phyloP scores from a whole-genome alignment of 2,113 vertebrate genomes.

The Onychostoma macrolepis region DNA sequence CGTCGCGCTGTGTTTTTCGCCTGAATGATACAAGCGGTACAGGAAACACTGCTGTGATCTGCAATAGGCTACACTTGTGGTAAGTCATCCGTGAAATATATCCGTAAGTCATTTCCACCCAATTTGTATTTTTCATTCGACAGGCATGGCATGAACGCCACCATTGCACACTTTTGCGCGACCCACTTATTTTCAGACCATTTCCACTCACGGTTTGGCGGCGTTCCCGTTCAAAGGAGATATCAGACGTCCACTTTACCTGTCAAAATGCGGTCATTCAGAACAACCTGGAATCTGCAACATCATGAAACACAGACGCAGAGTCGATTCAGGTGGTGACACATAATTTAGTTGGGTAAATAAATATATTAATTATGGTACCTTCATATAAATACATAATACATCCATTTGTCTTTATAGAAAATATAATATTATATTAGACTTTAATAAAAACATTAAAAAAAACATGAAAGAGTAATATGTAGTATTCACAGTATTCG shows the following conservation, averaged over 20 bases:
- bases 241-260: background rate
- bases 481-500: background rate
- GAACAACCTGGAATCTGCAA: background rate
- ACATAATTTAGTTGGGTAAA: slow-evolving; percentile 24
- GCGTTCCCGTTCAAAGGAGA: too few relatives aligned
- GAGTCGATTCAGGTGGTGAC: background rate
- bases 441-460: too few relatives aligned
- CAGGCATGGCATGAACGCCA: background rate
- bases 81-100: background rate
- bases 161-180: background rate
- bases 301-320: too few relatives aligned
- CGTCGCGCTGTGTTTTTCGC: background rate
- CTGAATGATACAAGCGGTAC: background rate
- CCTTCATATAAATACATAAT: too few relatives aligned
- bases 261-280: background rate
- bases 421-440: too few relatives aligned
- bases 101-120: background rate
- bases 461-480: too few relatives aligned
- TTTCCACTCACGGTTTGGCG: background rate
- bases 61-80: background rate
- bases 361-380: background rate
- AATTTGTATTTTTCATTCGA: background rate
- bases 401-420: background rate
- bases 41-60: background rate
- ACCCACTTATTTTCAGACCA: background rate